Conservation (phyloP, 2,113 vertebrate species). For the Anhinga rufa region DNA sequence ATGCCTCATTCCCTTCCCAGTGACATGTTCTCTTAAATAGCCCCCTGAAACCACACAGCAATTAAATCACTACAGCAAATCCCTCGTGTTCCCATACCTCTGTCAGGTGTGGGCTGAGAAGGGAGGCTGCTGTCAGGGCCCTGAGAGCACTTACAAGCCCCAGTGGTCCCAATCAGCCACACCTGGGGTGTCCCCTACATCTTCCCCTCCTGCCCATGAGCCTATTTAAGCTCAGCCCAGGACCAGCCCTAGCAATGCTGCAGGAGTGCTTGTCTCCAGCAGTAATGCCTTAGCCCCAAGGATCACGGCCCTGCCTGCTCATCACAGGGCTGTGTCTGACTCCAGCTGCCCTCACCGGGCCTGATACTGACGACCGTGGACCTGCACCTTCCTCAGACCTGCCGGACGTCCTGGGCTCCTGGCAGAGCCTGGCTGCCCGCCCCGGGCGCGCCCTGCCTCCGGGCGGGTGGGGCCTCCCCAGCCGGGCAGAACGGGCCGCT, state of each 20-base stretch:
- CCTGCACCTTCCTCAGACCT: background rate
- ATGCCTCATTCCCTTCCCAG: background rate
- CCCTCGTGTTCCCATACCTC: background rate
- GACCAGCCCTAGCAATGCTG: background rate
- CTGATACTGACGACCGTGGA: background rate
- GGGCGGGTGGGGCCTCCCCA: background rate
- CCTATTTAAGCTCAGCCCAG: background rate
- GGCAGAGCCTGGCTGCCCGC: background rate
- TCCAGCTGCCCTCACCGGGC: background rate
- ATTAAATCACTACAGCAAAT: background rate
- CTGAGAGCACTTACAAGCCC: background rate
- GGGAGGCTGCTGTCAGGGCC: background rate
- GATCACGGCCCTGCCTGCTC: background rate
- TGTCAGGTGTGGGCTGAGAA: background rate
- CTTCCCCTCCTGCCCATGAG: too few relatives aligned
- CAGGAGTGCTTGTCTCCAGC: background rate
- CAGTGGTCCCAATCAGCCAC: too few relatives aligned
- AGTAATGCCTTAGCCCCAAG: background rate
- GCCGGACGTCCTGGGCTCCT: background rate
- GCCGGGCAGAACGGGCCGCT: background rate
- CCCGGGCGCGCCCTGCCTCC: background rate
- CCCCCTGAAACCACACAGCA: background rate
- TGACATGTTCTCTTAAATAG: background rate
- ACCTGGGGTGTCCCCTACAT: too few relatives aligned
- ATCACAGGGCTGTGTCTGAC: background rate